These are phyloP conservation scores for Micronycteris hirsuta DNA, from an alignment of 2,113 vertebrate genomes.

Conservation along the genomic window DNA sequence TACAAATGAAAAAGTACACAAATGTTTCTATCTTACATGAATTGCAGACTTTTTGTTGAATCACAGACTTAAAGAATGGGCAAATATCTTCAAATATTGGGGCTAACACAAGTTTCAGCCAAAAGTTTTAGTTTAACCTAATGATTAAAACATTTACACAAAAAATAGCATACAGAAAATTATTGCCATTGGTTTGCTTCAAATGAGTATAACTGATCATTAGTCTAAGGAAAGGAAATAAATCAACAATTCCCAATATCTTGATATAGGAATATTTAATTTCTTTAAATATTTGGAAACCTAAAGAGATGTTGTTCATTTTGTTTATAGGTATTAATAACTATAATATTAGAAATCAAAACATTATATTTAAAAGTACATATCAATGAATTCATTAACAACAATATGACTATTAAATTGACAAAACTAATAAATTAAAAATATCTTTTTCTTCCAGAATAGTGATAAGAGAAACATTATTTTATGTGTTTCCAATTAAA, in stretches of 20 bases:
- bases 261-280: neutral
- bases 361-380: neutral
- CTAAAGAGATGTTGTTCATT: neutral
- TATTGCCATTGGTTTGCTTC: neutral
- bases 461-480: neutral
- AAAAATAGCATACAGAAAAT: neutral
- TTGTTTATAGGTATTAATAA: neutral
- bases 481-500: neutral
- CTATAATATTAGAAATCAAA: neutral
- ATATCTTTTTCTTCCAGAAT: neutral
- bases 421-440: neutral
- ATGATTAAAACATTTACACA: neutral
- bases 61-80: neutral
- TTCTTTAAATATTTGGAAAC: neutral
- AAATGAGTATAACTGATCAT: neutral
- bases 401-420: neutral
- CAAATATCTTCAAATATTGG: neutral
- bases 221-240: neutral
- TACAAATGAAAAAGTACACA: neutral
- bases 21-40: neutral
- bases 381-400: neutral
- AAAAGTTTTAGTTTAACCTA: neutral
- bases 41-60: neutral
- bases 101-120: neutral
- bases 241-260: neutral